Evolutionary conservation across 1,140 invertebrate species (phyloP), one percentile per base, ranked within the genome.

Genomic region (Coboldia fuscipes): DNA sequence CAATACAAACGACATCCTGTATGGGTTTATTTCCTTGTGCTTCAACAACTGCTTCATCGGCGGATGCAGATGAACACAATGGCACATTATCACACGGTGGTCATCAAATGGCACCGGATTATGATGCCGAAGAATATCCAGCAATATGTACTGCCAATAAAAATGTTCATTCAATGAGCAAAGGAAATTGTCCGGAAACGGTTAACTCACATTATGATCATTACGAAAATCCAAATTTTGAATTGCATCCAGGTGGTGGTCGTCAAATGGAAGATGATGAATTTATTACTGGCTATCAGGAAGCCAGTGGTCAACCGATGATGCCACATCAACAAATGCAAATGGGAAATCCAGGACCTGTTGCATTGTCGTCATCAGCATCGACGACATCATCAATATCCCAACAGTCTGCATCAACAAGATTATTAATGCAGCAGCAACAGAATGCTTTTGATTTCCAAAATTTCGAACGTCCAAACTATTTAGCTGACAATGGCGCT

Each of bases 91-190:
- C n/a, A n/a, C n/a, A n/a, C n/a, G n/a, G n/a, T n/a, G n/a, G n/a
- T n/a, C n/a, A n/a, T n/a, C n/a, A n/a, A n/a, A n/a, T n/a, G n/a
- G n/a, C n/a, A n/a, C n/a, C n/a, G n/a, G n/a, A n/a, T n/a, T n/a
- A n/a, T n/a, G n/a, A n/a, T n/a, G n/a, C n/a, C n/a, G n/a, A n/a
- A n/a, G 72, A 75, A 41, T 86, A 83, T 51, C 80, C 82, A 1
- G 74, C 80, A 17, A 77, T 84, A 42, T 84, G 79, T 45, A 80
- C 74, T 42, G 74, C 77, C 1, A 86, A 85, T 46, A 79, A 80
- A 13, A 82, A 81, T 41, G 68, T 82, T 12, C 70, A 81, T 35
- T 82, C 80, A 20, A n/a, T n/a, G n/a, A n/a, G n/a, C n/a, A n/a
- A n/a, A n/a, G n/a, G n/a, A n/a, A n/a, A n/a, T n/a, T n/a, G n/a